Percentiles rank a stretch among this genome's conserved stretches.
These are phyloP conservation scores for Pelosia muscerda DNA, from an alignment of 2,888 invertebrate genomes.

Conservation along the genomic window DNA sequence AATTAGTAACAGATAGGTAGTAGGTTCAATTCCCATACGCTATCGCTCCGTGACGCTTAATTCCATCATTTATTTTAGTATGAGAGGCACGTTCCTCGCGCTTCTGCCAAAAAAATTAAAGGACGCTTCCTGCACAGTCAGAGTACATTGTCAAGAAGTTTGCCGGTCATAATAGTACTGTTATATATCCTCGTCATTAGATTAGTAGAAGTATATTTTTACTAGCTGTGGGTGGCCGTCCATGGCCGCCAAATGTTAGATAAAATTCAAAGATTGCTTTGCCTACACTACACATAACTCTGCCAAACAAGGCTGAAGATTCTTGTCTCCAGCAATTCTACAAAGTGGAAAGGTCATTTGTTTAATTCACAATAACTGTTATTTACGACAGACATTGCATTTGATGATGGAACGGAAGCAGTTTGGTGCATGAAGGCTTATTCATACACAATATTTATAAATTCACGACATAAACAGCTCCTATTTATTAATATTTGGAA, in stretches of 20 bases:
- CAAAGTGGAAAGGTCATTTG: constrained; percentile 76
- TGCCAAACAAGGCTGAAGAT: constrained; percentile 55
- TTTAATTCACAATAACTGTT: constrained; percentile 61
- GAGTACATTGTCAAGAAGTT: too few species aligned
- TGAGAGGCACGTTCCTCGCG: too few species aligned
- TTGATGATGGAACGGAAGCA: constrained; percentile 40
- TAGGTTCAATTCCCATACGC: not conserved
- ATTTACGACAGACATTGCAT: constrained; percentile 32
- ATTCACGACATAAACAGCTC: not conserved
- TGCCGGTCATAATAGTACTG: not conserved
- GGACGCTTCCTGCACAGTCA: too few species aligned
- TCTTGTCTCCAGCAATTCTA: constrained; percentile 71
- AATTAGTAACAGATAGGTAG: not conserved
- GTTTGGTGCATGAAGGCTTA: not conserved
- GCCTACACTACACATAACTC: constrained; percentile 56
- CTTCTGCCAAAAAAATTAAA: too few species aligned
- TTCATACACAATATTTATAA: not conserved
- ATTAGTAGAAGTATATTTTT: constrained; percentile 25
- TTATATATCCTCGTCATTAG: not conserved
- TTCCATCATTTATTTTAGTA: not conserved
- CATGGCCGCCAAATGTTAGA: constrained; percentile 69
- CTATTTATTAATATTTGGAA: not conserved
- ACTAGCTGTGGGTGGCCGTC: constrained; percentile 66
- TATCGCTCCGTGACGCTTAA: not conserved
- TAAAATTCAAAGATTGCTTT: constrained; percentile 65